These are phyloP conservation scores for Willowsia nigromaculata DNA, from an alignment of 2,888 invertebrate genomes.

Conservation along the genomic window DNA sequence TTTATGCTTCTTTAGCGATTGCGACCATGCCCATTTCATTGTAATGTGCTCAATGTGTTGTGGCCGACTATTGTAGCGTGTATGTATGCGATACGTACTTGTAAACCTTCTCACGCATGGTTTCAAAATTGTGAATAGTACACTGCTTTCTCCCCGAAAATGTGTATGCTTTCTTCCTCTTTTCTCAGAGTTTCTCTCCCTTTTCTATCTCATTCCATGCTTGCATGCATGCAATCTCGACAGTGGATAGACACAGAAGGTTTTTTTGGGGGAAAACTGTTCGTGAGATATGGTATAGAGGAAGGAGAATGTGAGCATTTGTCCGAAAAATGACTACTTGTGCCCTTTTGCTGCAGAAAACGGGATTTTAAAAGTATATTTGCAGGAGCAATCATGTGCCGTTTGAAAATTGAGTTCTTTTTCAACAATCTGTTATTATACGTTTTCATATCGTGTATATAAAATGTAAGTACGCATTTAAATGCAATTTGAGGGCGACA, in stretches of 20 bases:
- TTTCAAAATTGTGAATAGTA: conserved; percentile 34
- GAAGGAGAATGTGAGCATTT: background rate
- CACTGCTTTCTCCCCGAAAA: background rate
- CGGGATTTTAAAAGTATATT: conserved; percentile 1
- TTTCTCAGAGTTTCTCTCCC: background rate
- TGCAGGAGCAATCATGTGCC: background rate
- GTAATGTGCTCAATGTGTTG: background rate
- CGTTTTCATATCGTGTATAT: too few species aligned
- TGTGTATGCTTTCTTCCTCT: background rate
- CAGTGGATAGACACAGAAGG: background rate
- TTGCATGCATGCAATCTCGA: conserved; percentile 37
- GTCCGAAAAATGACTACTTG: background rate
- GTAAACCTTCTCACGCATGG: conserved; percentile 52
- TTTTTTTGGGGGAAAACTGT: background rate
- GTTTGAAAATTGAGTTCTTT: background rate
- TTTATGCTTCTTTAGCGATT: background rate
- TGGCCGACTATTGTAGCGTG: background rate
- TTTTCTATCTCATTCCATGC: conserved; percentile 6
- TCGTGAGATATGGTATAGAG: background rate
- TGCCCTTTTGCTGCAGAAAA: background rate
- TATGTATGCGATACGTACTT: background rate
- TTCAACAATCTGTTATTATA: background rate
- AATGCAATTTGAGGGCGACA: background rate
- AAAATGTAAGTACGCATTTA: background rate
- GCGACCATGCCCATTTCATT: background rate